These are phyloP conservation scores for Notodonta dromedarius DNA, from an alignment of 2,888 invertebrate genomes.

Conservation along the genomic window DNA sequence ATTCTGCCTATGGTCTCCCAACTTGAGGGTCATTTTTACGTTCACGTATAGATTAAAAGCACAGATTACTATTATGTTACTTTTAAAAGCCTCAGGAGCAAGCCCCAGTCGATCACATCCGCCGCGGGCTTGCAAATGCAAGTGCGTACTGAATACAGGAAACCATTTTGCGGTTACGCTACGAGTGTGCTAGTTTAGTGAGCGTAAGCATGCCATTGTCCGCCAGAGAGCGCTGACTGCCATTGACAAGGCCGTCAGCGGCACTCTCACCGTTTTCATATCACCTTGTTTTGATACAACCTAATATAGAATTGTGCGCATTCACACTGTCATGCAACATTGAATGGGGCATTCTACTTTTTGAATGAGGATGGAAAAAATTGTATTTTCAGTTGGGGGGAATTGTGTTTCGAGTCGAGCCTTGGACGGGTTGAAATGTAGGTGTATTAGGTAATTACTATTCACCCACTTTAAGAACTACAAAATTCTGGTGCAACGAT, in stretches of 20 bases:
- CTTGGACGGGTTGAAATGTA: too few relatives aligned
- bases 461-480: too few relatives aligned
- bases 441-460: too few relatives aligned
- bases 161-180: background rate
- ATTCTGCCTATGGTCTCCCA: too few relatives aligned
- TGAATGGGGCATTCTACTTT: background rate
- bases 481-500: too few relatives aligned
- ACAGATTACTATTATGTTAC: too few relatives aligned
- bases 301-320: background rate
- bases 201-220: background rate
- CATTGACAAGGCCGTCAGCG: conserved; percentile 19
- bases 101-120: too few relatives aligned
- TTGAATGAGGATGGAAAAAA: too few relatives aligned
- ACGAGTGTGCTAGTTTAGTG: background rate
- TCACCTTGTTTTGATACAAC: conserved; percentile 11
- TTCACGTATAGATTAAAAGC: too few relatives aligned
- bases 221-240: conserved; percentile 20
- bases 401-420: background rate
- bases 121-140: too few relatives aligned
- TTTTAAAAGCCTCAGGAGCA: too few relatives aligned
- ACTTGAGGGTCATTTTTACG: too few relatives aligned
- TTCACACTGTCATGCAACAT: background rate
- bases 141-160: background rate
- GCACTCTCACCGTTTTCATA: conserved; percentile 12
- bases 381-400: background rate